These are phyloP conservation scores for Coptotermes formosanus DNA, from an alignment of 1,140 invertebrate species.

Conservation along the genomic window DNA sequence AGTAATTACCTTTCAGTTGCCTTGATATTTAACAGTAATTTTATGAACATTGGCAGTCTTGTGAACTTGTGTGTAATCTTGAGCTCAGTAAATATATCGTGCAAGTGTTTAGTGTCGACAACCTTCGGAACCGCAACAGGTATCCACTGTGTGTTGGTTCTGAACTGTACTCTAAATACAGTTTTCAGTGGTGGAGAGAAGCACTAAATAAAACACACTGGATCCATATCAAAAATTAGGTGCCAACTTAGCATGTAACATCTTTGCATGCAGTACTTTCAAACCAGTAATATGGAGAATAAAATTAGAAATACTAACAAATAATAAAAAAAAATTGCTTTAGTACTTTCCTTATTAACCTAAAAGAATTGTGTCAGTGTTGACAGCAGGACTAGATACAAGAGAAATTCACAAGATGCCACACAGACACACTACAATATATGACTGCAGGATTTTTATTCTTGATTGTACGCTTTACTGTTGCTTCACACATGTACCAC, in stretches of 20 bases:
- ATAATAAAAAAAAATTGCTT: too few relatives aligned
- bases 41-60: background rate
- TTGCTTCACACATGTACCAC: too few relatives aligned
- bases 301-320: too few relatives aligned
- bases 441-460: too few relatives aligned
- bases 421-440: too few relatives aligned
- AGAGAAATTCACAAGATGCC: too few relatives aligned
- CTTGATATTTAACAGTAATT: background rate
- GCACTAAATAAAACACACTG: background rate
- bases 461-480: too few relatives aligned
- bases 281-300: too few relatives aligned
- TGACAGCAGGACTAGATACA: too few relatives aligned
- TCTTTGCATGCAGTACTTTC: background rate
- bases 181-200: background rate
- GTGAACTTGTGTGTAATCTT: constrained; percentile 12
- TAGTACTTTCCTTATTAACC: too few relatives aligned
- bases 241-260: background rate
- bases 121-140: background rate
- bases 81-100: background rate
- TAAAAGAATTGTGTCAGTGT: too few relatives aligned
- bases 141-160: background rate
- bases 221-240: background rate
- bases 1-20: background rate
- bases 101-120: background rate
- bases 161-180: background rate